Base-by-base conservation (phyloP, 2,113 vertebrate species). In the Nesoenas mayeri region DNA sequence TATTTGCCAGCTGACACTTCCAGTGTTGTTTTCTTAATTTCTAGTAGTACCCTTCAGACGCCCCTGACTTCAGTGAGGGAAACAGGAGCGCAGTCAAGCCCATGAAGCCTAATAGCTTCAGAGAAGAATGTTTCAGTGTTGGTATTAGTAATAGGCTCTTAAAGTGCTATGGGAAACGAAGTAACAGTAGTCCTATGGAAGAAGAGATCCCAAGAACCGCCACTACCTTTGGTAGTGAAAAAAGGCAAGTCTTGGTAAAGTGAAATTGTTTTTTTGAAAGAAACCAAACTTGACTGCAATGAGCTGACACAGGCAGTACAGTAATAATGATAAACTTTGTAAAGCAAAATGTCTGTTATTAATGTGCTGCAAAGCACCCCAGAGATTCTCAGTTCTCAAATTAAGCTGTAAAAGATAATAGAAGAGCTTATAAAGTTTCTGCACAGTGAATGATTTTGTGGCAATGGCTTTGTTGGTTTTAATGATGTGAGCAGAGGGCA, bases 321-420 rank as follows among this genome's bases (percentile, higher is more conserved):
- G 79, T 89, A 94, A 95, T 78, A 94, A 67, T 88, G 82, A 90
- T 80, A 85, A 94, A 90, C 64, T 90, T 96, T 80, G 64, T 91
- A 95, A 89, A 85, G 71, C 57, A 83, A 88, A 29, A 29, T 83
- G 21, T 93, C 70, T 85, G 65, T 67, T 93, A 90, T 66, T 93
- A 88, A 91, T 94, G 93, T 91, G 69, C 82, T 88, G 53, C 64
- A 94, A 70, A 83, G 85, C 86, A 83, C 93, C 86, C 78, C 15
- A 36, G 90, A 84, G 85, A 87, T 72, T 80, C 70, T 81, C 47
- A 85, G 56, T 73, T 80, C 85, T 94, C 66, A 93, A 92, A 93
- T 93, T 77, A 91, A 84, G 86, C 93, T 88, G 62, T 93, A 89
- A 92, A 96, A 89, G 77, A 83, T 95, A 96, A 96, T 95, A 89